Evolutionary conservation across 1,140 invertebrate species (phyloP).

Genomic region (Zophobas morio): DNA sequence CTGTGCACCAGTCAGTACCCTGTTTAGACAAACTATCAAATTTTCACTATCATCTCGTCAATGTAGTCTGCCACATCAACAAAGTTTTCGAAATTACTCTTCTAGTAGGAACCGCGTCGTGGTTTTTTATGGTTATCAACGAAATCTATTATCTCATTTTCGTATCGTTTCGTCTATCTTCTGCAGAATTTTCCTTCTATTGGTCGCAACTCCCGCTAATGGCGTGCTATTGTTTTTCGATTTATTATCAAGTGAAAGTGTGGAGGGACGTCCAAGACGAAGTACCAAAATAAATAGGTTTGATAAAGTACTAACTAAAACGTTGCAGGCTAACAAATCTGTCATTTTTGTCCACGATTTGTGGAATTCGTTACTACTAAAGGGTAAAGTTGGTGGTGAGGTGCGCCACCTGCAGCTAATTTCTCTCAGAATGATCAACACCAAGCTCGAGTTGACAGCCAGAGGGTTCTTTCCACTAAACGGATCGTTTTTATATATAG

Average conservation of each 20-base stretch:
- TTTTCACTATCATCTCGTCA: too few species aligned
- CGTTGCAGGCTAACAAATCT: constrained; percentile 21
- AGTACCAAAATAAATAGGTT: not conserved
- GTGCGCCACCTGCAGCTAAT: constrained; percentile 10
- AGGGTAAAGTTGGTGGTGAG: constrained; percentile 2
- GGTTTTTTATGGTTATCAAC: too few species aligned
- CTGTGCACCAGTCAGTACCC: too few species aligned
- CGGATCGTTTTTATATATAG: constrained; percentile 6
- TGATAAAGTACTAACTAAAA: not conserved
- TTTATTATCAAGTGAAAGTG: constrained; percentile 17
- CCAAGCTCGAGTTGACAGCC: not conserved
- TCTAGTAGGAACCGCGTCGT: too few species aligned
- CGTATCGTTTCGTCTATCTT: too few species aligned
- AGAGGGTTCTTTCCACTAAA: constrained; percentile 23
- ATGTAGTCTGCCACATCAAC: too few species aligned
- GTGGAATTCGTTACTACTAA: not conserved
- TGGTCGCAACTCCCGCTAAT: not conserved
- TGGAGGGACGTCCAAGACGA: constrained; percentile 18
- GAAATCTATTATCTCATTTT: too few species aligned
- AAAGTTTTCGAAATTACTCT: too few species aligned
- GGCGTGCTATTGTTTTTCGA: constrained; percentile 3
- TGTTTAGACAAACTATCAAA: too few species aligned
- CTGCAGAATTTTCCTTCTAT: too few species aligned
- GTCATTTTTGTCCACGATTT: constrained; percentile 4
- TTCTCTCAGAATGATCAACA: constrained; percentile 3